phyloP scores from a whole-genome alignment of 2,797 vertebrate genomes.

The Aselliscus stoliczkanus region DNA sequence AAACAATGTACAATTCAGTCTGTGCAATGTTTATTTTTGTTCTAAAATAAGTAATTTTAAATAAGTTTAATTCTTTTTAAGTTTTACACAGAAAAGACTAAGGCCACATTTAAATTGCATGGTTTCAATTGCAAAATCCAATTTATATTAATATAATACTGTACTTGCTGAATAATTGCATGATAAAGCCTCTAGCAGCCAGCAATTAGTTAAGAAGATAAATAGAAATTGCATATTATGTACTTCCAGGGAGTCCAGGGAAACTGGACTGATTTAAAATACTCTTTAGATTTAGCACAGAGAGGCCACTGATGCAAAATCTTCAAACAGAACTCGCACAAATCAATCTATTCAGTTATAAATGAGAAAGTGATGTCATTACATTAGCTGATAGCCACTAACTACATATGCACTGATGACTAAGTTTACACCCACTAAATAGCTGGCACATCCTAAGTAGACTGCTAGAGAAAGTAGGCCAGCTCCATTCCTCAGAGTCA shows the following conservation, averaged over 20 bases:
- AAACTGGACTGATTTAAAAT: background rate
- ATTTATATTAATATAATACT: background rate
- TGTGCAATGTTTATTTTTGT: background rate
- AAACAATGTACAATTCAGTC: background rate
- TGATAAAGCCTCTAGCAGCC: background rate
- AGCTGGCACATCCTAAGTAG: background rate
- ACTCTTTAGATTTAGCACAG: background rate
- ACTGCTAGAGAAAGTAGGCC: background rate
- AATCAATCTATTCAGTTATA: background rate
- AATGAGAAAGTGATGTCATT: background rate
- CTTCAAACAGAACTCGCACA: background rate
- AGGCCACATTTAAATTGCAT: background rate
- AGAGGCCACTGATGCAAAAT: background rate
- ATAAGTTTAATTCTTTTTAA: background rate
- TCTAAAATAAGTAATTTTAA: background rate
- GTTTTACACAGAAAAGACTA: background rate
- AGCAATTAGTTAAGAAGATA: background rate
- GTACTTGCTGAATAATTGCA: background rate
- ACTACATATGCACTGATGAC: background rate
- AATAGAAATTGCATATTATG: background rate
- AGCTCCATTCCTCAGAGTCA: background rate
- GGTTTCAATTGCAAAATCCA: background rate
- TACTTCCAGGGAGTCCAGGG: background rate
- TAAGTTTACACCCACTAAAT: background rate
- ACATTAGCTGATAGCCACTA: background rate